Percentiles rank a stretch among this genome's conserved stretches.
Conservation (phyloP, 2,113 vertebrate species). For the Lasiurus borealis region DNA sequence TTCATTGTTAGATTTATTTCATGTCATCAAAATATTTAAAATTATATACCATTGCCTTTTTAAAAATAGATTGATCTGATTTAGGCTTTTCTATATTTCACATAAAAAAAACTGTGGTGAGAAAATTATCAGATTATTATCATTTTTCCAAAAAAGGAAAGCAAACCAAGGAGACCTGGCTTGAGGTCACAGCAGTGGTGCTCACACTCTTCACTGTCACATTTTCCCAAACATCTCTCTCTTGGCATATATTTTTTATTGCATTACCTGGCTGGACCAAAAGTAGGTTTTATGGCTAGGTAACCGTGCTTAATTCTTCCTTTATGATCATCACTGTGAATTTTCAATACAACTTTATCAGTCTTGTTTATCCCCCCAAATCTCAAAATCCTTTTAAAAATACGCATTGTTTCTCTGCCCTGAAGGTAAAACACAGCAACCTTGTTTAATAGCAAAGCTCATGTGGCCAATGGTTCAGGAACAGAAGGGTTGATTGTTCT, state of each 20-base stretch:
- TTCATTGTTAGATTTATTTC: conserved; percentile 22
- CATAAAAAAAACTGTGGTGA: not conserved
- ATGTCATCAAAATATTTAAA: conserved; percentile 11
- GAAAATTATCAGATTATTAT: not conserved
- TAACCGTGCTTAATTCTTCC: not conserved
- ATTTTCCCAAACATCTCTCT: not conserved
- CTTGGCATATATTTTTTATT: not conserved
- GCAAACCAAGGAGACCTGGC: not conserved
- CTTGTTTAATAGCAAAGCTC: not conserved
- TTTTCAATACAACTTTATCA: not conserved
- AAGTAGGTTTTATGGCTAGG: not conserved
- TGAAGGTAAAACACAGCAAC: conserved; percentile 33
- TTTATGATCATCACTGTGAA: conserved; percentile 1
- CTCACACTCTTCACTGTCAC: not conserved
- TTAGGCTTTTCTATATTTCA: conserved; percentile 33
- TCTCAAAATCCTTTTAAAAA: conserved; percentile 51
- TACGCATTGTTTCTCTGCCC: not conserved
- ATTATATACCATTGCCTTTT: not conserved
- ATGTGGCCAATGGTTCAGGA: not conserved
- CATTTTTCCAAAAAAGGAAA: not conserved
- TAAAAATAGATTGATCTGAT: not conserved
- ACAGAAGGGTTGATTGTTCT: not conserved
- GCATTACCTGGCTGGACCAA: not conserved
- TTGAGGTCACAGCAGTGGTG: not conserved
- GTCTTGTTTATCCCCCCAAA: not conserved